Conservation (phyloP, 1,140 invertebrate genomes). For the Zaprionus ornatus region DNA sequence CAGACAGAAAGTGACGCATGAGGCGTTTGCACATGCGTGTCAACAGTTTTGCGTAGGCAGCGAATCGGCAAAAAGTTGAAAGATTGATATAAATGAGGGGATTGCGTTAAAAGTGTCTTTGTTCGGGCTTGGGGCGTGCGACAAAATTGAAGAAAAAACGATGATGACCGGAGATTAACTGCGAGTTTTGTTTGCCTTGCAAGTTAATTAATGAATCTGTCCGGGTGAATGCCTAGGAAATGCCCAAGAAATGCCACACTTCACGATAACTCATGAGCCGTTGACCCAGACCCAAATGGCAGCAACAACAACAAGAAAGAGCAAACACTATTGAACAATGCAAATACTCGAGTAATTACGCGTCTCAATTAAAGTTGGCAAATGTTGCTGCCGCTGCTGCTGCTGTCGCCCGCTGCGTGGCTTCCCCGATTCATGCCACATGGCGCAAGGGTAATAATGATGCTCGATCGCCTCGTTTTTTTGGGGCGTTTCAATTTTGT, state of each 20-base stretch:
- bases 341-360: constrained; percentile 60
- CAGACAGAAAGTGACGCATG: constrained; percentile 23
- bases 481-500: constrained; percentile 55
- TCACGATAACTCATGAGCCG: constrained; percentile 52
- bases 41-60: constrained; percentile 49
- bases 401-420: constrained; percentile 41
- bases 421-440: constrained; percentile 24
- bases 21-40: constrained; percentile 55
- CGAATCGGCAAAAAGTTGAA: constrained; percentile 13
- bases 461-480: constrained; percentile 23
- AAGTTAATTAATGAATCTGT: constrained; percentile 63
- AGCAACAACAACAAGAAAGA: constrained; percentile 37
- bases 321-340: constrained; percentile 41
- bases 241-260: constrained; percentile 41
- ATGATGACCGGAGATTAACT: constrained; percentile 54
- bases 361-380: constrained; percentile 65
- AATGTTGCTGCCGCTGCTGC: constrained; percentile 16
- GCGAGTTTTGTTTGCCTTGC: constrained; percentile 46
- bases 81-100: constrained; percentile 18
- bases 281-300: constrained; percentile 71
- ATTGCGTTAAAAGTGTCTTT: constrained; percentile 71
- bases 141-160: constrained; percentile 40
- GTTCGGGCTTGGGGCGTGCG: constrained; percentile 56
- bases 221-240: constrained; percentile 53
- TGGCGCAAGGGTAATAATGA: constrained; percentile 48